Percentiles rank a stretch among this genome's conserved stretches.
Conservation (phyloP, 92 coral and sea anemone species). For the Parazoanthus swiftii region DNA sequence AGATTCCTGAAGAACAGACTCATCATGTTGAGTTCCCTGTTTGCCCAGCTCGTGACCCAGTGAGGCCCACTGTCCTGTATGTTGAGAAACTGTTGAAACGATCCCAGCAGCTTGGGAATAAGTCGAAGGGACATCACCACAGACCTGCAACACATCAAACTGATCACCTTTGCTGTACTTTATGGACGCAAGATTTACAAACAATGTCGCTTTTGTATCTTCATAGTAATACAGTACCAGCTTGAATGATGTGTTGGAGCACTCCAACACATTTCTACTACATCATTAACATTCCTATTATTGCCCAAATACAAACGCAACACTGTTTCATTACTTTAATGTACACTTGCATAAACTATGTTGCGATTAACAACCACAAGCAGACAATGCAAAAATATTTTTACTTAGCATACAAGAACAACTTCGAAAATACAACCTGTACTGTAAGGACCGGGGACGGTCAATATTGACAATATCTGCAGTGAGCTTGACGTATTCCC, state of each 20-base stretch:
- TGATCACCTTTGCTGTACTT: no score
- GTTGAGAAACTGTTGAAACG: slow-evolving; percentile 88
- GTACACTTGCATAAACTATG: neutral
- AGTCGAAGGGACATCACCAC: slow-evolving; percentile 95
- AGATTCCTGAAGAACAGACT: slow-evolving; percentile 81
- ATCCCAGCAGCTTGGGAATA: slow-evolving; percentile 89
- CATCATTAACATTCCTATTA: no score
- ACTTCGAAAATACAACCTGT: no score
- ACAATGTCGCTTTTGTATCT: no score
- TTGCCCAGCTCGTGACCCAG: slow-evolving; percentile 92
- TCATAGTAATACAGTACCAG: no score
- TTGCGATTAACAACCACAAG: neutral
- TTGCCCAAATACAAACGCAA: neutral
- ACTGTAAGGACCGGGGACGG: no score
- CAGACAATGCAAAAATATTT: no score
- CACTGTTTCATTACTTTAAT: neutral
- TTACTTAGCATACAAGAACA: neutral
- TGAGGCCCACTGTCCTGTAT: slow-evolving; percentile 81
- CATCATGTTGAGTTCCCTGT: slow-evolving; percentile 87
- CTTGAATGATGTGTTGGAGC: no score
- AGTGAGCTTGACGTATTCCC: no score
- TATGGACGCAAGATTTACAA: no score
- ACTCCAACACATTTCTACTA: no score
- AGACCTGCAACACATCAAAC: slow-evolving; percentile 56
- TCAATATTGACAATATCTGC: no score